These are phyloP conservation scores for Thyatira batis DNA, from an alignment of 2,888 invertebrate species.

Conservation along the genomic window DNA sequence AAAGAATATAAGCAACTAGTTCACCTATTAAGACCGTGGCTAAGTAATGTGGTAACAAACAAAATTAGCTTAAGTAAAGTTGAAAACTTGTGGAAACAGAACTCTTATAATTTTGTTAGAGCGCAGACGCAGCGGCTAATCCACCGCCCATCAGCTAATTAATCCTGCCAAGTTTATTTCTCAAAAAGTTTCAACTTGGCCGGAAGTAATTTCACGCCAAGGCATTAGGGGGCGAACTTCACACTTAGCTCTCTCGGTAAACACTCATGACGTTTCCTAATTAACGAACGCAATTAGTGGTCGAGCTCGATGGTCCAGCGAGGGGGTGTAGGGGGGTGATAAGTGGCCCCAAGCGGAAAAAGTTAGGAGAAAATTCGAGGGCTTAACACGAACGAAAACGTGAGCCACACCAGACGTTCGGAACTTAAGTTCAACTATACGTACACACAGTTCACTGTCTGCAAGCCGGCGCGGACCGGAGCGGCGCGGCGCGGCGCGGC, in stretches of 20 bases:
- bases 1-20: slow-evolving; percentile 21
- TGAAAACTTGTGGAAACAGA: slow-evolving; percentile 74
- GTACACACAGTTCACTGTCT: slow-evolving; percentile 12
- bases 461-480: slow-evolving; percentile 12
- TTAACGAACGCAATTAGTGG: slow-evolving; percentile 83
- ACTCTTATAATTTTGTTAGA: slow-evolving; percentile 81
- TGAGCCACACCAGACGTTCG: slow-evolving; percentile 47
- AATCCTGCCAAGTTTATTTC: slow-evolving; percentile 78
- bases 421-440: slow-evolving; percentile 15
- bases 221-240: slow-evolving; percentile 77
- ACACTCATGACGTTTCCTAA: slow-evolving; percentile 83
- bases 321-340: slow-evolving; percentile 56
- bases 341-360: slow-evolving; percentile 76
- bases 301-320: slow-evolving; percentile 68
- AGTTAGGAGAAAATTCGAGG: slow-evolving; percentile 76
- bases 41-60: slow-evolving; percentile 58
- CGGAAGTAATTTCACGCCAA: slow-evolving; percentile 79
- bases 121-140: slow-evolving; percentile 74
- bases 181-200: slow-evolving; percentile 76
- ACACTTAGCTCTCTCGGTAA: slow-evolving; percentile 80
- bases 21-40: slow-evolving; percentile 25
- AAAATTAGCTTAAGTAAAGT: slow-evolving; percentile 76
- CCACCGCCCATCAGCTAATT: slow-evolving; percentile 80
- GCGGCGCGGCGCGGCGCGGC: no score
- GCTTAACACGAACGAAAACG: slow-evolving; percentile 58